These are phyloP conservation scores for Accipiter virgatus DNA, from an alignment of 2,113 vertebrate genomes.

Conservation along the genomic window DNA sequence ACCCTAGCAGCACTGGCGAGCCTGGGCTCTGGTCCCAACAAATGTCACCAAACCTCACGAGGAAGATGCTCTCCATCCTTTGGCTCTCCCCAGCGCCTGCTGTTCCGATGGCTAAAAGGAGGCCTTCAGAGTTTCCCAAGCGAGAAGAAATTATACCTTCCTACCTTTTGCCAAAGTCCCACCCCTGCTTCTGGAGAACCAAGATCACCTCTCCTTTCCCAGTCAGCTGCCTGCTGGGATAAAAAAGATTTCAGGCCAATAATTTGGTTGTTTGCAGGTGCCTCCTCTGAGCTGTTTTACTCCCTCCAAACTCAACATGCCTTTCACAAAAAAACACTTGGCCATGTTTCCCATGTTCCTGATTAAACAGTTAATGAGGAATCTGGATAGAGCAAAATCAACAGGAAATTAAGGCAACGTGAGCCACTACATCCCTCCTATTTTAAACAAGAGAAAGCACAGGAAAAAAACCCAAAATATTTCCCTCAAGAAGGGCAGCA, in stretches of 20 bases:
- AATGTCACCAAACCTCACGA: neutral
- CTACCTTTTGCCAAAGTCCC: neutral
- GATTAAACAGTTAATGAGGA: slow-evolving; percentile 13
- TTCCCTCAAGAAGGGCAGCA: neutral
- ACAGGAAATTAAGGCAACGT: neutral
- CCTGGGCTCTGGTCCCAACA: neutral
- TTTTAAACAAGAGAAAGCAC: neutral
- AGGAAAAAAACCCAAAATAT: neutral
- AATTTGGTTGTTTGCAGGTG: neutral
- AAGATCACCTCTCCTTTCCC: neutral
- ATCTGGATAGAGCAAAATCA: neutral
- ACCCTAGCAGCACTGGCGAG: neutral
- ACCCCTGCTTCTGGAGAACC: neutral
- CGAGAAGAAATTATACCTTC: neutral
- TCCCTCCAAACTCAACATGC: neutral
- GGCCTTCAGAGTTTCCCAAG: neutral
- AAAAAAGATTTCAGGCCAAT: neutral
- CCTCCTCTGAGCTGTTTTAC: neutral
- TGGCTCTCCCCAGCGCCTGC: neutral
- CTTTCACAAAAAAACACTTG: neutral
- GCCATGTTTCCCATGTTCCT: neutral
- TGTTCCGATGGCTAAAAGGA: neutral
- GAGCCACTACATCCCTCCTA: neutral
- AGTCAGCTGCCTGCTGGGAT: neutral
- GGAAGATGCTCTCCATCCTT: neutral